Evolutionary conservation across 1,140 invertebrate species (phyloP).

Genomic region (Lepidotrigona ventralis): DNA sequence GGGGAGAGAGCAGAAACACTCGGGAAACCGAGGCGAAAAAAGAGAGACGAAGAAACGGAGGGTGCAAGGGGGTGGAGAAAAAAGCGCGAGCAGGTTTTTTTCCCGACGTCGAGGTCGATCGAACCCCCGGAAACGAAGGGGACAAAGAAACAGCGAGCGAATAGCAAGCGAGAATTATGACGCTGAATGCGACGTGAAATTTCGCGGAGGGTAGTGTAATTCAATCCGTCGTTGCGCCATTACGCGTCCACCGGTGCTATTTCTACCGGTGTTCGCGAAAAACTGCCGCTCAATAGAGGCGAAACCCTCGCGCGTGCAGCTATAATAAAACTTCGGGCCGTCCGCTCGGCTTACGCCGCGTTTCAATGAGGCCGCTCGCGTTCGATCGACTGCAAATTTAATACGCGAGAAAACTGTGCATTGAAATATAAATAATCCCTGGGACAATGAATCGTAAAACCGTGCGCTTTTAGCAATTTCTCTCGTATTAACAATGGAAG

Average conservation of each 20-base stretch:
- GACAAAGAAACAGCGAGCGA: not conserved
- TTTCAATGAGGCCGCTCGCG: not conserved
- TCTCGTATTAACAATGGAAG: too few relatives aligned
- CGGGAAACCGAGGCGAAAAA: too few relatives aligned
- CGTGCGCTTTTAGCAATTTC: too few relatives aligned
- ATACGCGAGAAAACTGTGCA: too few relatives aligned
- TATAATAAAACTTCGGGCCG: not conserved
- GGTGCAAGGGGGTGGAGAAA: not conserved
- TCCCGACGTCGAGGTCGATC: slow-evolving; percentile 2
- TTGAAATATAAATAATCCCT: not conserved
- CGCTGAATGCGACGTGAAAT: slow-evolving; percentile 28
- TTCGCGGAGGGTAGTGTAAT: slow-evolving; percentile 29
- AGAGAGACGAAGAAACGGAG: too few relatives aligned
- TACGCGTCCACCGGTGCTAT: slow-evolving; percentile 1
- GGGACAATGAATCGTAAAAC: not conserved
- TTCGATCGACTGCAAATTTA: not conserved
- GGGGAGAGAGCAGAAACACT: not conserved
- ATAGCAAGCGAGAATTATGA: slow-evolving; percentile 10
- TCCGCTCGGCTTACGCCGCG: not conserved
- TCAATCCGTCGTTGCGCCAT: slow-evolving; percentile 20
- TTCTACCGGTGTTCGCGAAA: slow-evolving; percentile 14
- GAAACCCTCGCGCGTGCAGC: not conserved
- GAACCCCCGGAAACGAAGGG: not conserved
- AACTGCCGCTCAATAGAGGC: not conserved
- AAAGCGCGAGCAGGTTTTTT: not conserved